Evolutionary conservation across 1,140 invertebrate genomes (phyloP).

Genomic region (Pogonomyrmex barbatus): DNA sequence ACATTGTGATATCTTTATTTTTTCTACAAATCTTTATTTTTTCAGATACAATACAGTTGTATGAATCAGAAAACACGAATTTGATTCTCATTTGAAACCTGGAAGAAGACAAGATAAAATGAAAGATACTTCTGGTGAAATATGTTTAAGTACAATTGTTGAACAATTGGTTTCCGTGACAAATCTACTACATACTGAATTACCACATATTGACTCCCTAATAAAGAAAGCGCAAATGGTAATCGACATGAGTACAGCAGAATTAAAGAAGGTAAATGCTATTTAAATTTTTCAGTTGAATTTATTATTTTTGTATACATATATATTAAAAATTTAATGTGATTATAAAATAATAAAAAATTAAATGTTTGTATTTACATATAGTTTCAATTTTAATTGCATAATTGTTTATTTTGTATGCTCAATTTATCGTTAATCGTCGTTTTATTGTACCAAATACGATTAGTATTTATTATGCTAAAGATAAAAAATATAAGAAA

Average conservation of each 20-base stretch:
- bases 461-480: conserved; percentile 50
- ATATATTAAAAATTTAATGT: not conserved
- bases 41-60: conserved; percentile 83
- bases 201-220: conserved; percentile 80
- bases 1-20: not conserved
- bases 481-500: not conserved
- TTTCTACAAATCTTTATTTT: not conserved
- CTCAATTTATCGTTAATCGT: not conserved
- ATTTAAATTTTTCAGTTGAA: conserved; percentile 13
- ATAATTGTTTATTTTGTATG: conserved; percentile 66
- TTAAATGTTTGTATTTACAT: conserved; percentile 36
- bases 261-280: conserved; percentile 81
- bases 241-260: conserved; percentile 82
- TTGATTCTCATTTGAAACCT: conserved; percentile 81
- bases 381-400: conserved; percentile 60
- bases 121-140: conserved; percentile 78
- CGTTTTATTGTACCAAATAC: not conserved
- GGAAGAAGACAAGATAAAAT: conserved; percentile 75
- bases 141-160: conserved; percentile 80
- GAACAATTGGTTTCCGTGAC: conserved; percentile 82
- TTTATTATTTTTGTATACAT: not conserved
- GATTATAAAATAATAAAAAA: conserved; percentile 85
- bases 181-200: conserved; percentile 79
- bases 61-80: conserved; percentile 85
- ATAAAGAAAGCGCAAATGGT: conserved; percentile 79